Conservation (phyloP, 2,797 vertebrate genomes). For the Myioborus miniatus region DNA sequence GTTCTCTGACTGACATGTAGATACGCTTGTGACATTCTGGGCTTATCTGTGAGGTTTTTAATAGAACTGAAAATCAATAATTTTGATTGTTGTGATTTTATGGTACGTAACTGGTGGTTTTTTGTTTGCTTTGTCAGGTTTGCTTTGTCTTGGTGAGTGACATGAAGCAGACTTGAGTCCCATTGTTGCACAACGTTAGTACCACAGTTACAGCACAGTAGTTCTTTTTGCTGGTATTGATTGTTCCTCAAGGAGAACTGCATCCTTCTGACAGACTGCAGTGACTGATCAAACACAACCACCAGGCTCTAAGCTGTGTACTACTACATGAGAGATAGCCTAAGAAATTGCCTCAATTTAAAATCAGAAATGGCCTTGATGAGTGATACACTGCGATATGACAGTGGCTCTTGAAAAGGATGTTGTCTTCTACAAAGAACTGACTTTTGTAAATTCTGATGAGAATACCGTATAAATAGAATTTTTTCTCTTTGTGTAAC, state of each 20-base stretch:
- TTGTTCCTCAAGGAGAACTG: neutral
- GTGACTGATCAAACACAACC: neutral
- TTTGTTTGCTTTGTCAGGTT: neutral
- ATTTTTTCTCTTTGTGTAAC: neutral
- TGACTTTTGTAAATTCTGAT: neutral
- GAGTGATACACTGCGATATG: rapidly evolving
- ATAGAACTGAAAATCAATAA: neutral
- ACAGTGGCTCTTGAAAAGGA: neutral
- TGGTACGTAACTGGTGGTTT: neutral
- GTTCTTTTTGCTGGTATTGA: neutral
- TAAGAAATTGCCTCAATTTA: neutral
- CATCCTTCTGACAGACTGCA: neutral
- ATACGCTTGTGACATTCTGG: neutral
- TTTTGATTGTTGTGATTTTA: neutral
- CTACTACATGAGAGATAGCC: neutral
- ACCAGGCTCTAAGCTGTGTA: too few relatives aligned
- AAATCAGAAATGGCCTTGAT: neutral
- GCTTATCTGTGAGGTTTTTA: neutral
- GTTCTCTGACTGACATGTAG: neutral
- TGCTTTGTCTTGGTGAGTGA: neutral
- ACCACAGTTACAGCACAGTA: too few relatives aligned
- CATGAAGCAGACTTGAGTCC: neutral
- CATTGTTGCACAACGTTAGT: too few relatives aligned
- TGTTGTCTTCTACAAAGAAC: neutral
- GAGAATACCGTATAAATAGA: rapidly evolving